A percentile compares a stretch with the other conserved stretches of the same genome.
Conservation (phyloP, 2,888 invertebrate genomes). For the Patella pellucida region DNA sequence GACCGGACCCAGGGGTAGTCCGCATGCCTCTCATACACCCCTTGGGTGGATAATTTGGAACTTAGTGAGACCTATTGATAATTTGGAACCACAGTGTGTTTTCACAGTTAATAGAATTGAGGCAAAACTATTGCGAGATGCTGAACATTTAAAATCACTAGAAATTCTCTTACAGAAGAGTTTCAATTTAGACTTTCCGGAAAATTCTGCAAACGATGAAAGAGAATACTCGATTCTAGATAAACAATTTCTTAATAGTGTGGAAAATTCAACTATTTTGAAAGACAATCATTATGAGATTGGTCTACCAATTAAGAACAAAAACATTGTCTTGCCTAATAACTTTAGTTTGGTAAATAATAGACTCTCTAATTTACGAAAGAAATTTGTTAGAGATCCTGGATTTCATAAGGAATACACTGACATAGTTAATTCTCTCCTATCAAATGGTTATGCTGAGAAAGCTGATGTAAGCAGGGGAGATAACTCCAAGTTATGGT, state of each 20-base stretch:
- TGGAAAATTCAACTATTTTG: background rate
- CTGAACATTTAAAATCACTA: constrained; percentile 5
- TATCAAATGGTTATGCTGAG: constrained; percentile 29
- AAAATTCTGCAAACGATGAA: background rate
- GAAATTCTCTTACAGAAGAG: background rate
- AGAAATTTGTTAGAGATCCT: constrained; percentile 11
- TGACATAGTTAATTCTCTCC: constrained; percentile 19
- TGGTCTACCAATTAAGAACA: background rate
- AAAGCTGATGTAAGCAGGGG: background rate
- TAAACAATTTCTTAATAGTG: background rate
- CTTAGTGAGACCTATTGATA: no score
- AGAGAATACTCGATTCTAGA: background rate
- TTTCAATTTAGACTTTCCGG: constrained; percentile 5
- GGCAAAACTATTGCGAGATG: background rate
- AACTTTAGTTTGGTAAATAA: no score
- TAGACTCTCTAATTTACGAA: constrained; percentile 18
- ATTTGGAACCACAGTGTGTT: no score
- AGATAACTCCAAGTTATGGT: constrained; percentile 26
- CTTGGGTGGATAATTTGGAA: constrained; percentile 23
- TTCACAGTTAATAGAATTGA: background rate
- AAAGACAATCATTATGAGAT: background rate
- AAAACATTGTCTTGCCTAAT: background rate
- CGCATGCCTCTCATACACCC: constrained; percentile 19
- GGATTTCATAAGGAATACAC: constrained; percentile 18
- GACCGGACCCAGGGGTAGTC: constrained; percentile 18